Conservation (phyloP, 2,888 invertebrate species). For the Griposia aprilina region DNA sequence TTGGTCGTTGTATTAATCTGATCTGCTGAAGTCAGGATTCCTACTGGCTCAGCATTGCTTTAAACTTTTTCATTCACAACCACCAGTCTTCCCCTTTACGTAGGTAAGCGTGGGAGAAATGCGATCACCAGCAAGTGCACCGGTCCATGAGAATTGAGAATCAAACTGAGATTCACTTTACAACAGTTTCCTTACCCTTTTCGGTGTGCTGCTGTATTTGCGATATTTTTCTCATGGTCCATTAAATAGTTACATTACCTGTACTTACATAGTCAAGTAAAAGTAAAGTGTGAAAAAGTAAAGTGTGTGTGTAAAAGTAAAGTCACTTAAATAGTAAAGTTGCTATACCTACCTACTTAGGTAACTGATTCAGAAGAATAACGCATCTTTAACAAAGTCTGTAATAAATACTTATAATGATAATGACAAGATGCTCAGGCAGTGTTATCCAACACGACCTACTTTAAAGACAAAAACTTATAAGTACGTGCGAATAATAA, state of each 20-base stretch:
- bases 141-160: slow-evolving; percentile 63
- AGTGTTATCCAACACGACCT: slow-evolving; percentile 2
- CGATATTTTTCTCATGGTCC: not conserved
- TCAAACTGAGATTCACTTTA: slow-evolving; percentile 15
- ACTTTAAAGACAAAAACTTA: slow-evolving; percentile 3
- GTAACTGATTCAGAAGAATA: not conserved
- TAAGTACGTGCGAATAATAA: slow-evolving; percentile 21
- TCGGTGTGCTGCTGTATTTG: not conserved
- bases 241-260: not conserved
- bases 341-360: not conserved
- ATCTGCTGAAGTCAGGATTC: not conserved
- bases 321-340: no score
- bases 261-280: not conserved
- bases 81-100: slow-evolving; percentile 54
- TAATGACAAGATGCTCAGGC: not conserved
- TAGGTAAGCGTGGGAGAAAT: slow-evolving; percentile 60
- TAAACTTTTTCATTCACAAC: not conserved
- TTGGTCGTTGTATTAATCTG: not conserved
- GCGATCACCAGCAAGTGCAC: slow-evolving; percentile 41
- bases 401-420: not conserved
- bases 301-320: no score
- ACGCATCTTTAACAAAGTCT: not conserved
- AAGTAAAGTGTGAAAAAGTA: no score
- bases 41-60: not conserved
- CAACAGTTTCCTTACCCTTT: slow-evolving; percentile 35